Conservation (phyloP, 2,113 vertebrate genomes). For the Atherinomorus stipes region DNA sequence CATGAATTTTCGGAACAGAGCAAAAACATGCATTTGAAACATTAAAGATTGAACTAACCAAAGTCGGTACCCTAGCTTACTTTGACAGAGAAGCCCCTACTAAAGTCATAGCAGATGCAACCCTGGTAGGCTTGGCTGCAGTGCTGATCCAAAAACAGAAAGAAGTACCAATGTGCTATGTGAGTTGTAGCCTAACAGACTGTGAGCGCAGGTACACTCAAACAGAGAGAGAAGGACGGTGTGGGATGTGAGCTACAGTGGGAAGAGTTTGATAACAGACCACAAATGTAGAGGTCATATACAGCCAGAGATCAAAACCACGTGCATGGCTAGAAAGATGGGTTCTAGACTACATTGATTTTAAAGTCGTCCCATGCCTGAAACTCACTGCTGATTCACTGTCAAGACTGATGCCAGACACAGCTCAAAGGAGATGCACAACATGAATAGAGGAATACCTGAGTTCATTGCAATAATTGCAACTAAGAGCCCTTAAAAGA, state of each 20-base stretch:
- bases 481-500: background rate
- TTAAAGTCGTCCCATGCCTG: background rate
- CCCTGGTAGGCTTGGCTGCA: constrained; percentile 10
- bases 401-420: background rate
- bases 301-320: constrained; percentile 8
- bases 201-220: constrained; percentile 34
- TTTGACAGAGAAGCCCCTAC: background rate
- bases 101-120: background rate
- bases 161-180: constrained; percentile 18
- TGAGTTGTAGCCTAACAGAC: constrained; percentile 24
- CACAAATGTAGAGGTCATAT: constrained; percentile 45
- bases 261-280: constrained; percentile 50
- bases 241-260: constrained; percentile 50
- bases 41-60: background rate
- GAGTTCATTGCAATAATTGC: background rate
- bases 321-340: constrained; percentile 29
- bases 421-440: background rate
- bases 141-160: background rate
- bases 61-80: background rate
- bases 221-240: constrained; percentile 9
- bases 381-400: background rate
- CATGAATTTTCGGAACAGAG: background rate
- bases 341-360: constrained; percentile 30
- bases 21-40: background rate
- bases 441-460: background rate